These are phyloP conservation scores for Euclidia mi DNA, from an alignment of 2,888 invertebrate species.

Conservation along the genomic window DNA sequence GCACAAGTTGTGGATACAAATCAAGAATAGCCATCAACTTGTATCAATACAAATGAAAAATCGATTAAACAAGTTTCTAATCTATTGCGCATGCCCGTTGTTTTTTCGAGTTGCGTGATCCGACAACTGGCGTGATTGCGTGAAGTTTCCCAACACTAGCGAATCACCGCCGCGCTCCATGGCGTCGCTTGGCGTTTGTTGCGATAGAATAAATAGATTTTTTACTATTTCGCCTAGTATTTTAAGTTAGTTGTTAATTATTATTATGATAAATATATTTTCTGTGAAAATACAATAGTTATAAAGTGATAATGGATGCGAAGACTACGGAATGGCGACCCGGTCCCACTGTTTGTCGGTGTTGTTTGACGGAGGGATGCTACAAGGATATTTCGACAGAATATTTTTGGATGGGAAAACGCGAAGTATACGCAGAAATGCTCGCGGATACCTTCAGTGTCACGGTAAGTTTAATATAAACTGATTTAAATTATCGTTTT, in stretches of 20 bases:
- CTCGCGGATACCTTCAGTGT: constrained; percentile 78
- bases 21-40: neutral
- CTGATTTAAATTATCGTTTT: constrained; percentile 20
- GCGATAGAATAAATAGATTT: constrained; percentile 48
- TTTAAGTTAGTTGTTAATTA: constrained; percentile 42
- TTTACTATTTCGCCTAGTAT: constrained; percentile 25
- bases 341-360: constrained; percentile 84
- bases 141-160: constrained; percentile 38
- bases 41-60: constrained; percentile 21
- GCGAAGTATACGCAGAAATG: constrained; percentile 86
- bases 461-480: constrained; percentile 71
- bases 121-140: too few species aligned
- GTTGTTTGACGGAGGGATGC: constrained; percentile 84
- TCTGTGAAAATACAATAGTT: constrained; percentile 63
- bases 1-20: too few species aligned
- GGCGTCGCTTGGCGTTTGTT: constrained; percentile 59
- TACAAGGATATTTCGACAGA: constrained; percentile 87
- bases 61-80: constrained; percentile 31
- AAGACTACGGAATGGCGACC: constrained; percentile 83
- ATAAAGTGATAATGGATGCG: constrained; percentile 74
- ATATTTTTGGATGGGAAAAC: constrained; percentile 88
- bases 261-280: constrained; percentile 60
- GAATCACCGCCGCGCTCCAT: constrained; percentile 38
- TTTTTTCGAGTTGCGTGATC: neutral
- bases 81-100: constrained; percentile 40